Base-by-base conservation (phyloP, 2,797 vertebrate species). In the Phoebastria nigripes region DNA sequence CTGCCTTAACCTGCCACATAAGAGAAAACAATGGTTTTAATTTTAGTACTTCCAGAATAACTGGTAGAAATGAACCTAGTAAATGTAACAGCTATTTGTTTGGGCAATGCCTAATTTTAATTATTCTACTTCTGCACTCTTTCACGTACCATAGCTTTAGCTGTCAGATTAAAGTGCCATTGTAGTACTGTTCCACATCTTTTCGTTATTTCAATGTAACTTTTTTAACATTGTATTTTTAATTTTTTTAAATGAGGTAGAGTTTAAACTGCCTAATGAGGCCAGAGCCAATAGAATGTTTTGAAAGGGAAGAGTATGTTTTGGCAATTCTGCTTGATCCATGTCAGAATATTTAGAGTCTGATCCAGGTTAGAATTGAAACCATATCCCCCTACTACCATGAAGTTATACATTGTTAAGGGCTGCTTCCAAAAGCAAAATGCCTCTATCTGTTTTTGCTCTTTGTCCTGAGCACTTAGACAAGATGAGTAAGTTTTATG, bases 301-400 rank as follows among this genome's bases (percentile, higher is more conserved):
- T 97, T 93, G 96, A 95, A 95, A 95, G 41, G 47, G 84, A 96
- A 96, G 95, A 96, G 77, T 89, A 95, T 93, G 76, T 92, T 91
- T 95, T 97, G 95, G 97, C 86, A 95, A 76, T 71, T 65, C 59
- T 82, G 41, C 82, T 96, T 93, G 90, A 95, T 95, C 91, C 70
- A 37, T 93, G 91, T 87, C 94, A 97, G 89, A 97, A 96, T 92
- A 93, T 91, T 94, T 82, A 94, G 94, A 87, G 74, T 76, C 79
- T 96, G 92, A 95, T 97, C 94, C 92, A 96, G 95, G 80, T 86
- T 84, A 83, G 96, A 97, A 98, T 97, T 97, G 96, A 98, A 98
- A 97, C 94, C 97, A 98, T 97, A 96, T 94, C 83, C 17, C 12
- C 39, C 52, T 92, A 67, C 84, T 93, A 62, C 82, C 46, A 94